Evolutionary conservation across 2,888 invertebrate species (phyloP).

Genomic region (Cosmorhoe ocellata): DNA sequence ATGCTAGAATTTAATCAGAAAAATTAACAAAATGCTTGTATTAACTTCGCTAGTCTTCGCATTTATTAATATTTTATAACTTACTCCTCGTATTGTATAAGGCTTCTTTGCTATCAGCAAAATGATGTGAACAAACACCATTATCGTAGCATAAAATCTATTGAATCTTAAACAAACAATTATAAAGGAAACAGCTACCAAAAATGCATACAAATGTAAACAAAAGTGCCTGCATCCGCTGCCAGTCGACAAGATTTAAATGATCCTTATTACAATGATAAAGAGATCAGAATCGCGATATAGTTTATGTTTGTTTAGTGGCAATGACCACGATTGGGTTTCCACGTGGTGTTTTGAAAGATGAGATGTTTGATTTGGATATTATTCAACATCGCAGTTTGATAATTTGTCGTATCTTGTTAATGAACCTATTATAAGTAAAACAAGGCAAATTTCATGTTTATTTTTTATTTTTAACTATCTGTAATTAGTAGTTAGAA

Average conservation of each 20-base stretch:
- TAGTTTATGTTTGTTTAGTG: conserved; percentile 9
- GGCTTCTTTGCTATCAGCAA: not conserved
- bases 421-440: too few relatives aligned
- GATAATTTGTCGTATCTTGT: too few relatives aligned
- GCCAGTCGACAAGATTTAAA: not conserved
- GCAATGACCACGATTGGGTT: conserved; percentile 19
- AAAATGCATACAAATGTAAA: conserved; percentile 23
- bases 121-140: not conserved
- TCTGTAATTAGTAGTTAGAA: too few relatives aligned
- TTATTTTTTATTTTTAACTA: too few relatives aligned
- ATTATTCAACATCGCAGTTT: not conserved
- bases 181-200: conserved; percentile 15
- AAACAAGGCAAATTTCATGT: too few relatives aligned
- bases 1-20: too few relatives aligned
- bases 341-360: conserved; percentile 17
- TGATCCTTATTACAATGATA: not conserved
- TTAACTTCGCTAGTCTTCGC: too few relatives aligned
- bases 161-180: conserved; percentile 9
- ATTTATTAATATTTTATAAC: too few relatives aligned
- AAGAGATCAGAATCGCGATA: not conserved
- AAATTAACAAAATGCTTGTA: too few relatives aligned
- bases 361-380: conserved; percentile 6
- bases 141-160: conserved; percentile 7
- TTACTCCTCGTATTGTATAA: too few relatives aligned
- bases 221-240: conserved; percentile 13